Evolutionary conservation across 2,113 vertebrate species (phyloP).

Genomic region (Eptatretus burgeri): DNA sequence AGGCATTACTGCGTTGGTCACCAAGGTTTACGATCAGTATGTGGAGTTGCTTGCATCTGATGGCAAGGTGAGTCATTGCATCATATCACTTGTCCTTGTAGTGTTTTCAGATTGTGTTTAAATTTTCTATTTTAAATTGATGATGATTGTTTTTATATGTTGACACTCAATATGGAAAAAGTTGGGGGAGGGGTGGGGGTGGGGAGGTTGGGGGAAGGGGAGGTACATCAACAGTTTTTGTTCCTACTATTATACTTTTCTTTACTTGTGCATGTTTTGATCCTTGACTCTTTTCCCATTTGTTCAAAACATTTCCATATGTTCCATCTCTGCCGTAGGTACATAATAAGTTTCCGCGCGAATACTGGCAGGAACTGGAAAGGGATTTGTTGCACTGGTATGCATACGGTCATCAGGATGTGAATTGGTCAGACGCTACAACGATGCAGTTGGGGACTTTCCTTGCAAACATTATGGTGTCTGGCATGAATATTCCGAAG

Average conservation of each 20-base stretch:
- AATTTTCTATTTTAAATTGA: no score
- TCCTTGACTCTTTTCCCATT: no score
- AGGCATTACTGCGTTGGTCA: constrained; percentile 21
- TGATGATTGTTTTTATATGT: no score
- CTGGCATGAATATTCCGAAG: constrained; percentile 26
- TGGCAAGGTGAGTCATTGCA: constrained; percentile 19
- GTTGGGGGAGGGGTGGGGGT: no score
- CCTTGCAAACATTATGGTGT: constrained; percentile 49
- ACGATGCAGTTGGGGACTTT: constrained; percentile 35
- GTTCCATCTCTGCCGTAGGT: constrained; percentile 16
- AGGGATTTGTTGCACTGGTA: constrained; percentile 17
- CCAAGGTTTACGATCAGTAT: constrained; percentile 25
- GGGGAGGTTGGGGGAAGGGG: no score
- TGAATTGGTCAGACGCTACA: constrained; percentile 25
- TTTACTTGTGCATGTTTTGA: no score
- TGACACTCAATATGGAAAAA: no score
- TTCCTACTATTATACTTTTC: background rate
- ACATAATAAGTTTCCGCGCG: constrained; percentile 24
- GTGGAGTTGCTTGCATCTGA: constrained; percentile 35
- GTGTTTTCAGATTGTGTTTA: no score
- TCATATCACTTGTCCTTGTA: background rate
- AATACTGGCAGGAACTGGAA: constrained; percentile 36
- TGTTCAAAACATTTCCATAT: background rate
- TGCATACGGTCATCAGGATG: constrained; percentile 16
- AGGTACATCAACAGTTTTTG: background rate